Base-by-base conservation (phyloP, 1,140 invertebrate genomes). In the Ceratina japonica region DNA sequence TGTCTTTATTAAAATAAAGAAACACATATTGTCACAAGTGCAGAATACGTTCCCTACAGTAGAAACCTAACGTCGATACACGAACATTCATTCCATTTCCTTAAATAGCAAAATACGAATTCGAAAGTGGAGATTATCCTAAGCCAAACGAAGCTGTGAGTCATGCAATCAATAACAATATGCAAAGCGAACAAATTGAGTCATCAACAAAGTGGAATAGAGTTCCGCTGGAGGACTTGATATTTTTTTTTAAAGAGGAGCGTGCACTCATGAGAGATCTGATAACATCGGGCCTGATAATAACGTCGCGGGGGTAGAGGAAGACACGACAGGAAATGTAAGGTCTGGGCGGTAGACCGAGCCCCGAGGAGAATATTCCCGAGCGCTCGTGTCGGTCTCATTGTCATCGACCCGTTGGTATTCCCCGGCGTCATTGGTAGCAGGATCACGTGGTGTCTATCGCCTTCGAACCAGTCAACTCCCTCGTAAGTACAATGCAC, bases 401-500 rank as follows among this genome's bases (percentile, higher is more conserved):
- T 84, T 84, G 82, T 86, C 86, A 87, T 87, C 86, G 82, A 87
- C 75, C 79, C 80, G 66, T 37, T 86, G 81, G 79, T 71, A 66
- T 84, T 69, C 75, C 69, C 74, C 54, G 64, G 58, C 81, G 66
- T 79, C 74, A 86, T 82, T 87, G 82, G 80, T 84, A 87, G 81
- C 82, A 13, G 44, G 77, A 86, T 87, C 82, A 86, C 85, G 85
- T 84, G 82, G 76, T 79, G 64, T 83, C 79, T 80, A 84, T 87
- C 79, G 74, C 70, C 64, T 83, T 73, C 62, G 65, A 75, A 77
- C 79, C 79, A 74, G 63, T 71, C 84, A 86, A 70, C 84, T 82
- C 66, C 72, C 72, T 71, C 73, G 68, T 73, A 54, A 54, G 27
- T 18, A 87, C 66, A 66, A 80, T 80, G 78, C 72, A 78, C 75